phyloP scores from a whole-genome alignment of 2,113 vertebrate species.

The Pristiophorus japonicus region DNA sequence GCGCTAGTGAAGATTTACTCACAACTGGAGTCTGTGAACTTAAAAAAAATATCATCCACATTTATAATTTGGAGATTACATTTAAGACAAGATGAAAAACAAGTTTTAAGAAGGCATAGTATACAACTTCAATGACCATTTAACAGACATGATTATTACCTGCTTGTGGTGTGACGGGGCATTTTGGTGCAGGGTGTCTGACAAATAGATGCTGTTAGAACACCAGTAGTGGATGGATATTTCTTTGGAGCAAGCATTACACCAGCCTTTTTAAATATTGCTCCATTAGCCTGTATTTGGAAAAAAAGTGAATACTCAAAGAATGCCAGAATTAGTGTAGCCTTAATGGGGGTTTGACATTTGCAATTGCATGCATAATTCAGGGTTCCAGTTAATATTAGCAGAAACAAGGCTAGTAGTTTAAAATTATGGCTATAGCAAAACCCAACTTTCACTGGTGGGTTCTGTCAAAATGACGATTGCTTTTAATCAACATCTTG shows the following conservation, averaged over 20 bases:
- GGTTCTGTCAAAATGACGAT: neutral
- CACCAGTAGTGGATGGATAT: neutral
- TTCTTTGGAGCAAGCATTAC: constrained; percentile 11
- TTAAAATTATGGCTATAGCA: neutral
- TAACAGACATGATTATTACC: constrained; percentile 51
- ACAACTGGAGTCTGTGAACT: constrained; percentile 79
- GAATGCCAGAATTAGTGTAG: neutral
- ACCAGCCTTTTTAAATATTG: neutral
- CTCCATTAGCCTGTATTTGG: neutral
- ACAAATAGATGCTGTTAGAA: constrained; percentile 47
- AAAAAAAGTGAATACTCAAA: neutral
- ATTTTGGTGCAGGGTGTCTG: constrained; percentile 65
- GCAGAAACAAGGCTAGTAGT: neutral
- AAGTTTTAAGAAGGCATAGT: neutral
- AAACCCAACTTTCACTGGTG: neutral
- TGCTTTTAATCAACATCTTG: neutral
- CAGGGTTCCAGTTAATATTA: neutral
- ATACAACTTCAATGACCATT: neutral
- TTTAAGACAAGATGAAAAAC: neutral
- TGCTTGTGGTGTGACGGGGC: constrained; percentile 62
- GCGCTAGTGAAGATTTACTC: constrained; percentile 56
- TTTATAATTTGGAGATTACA: neutral
- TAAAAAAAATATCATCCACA: constrained; percentile 22
- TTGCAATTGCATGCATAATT: neutral
- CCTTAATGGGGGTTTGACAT: neutral